phyloP scores from a whole-genome alignment of 2,113 vertebrate genomes.

The Lepus timidus region DNA sequence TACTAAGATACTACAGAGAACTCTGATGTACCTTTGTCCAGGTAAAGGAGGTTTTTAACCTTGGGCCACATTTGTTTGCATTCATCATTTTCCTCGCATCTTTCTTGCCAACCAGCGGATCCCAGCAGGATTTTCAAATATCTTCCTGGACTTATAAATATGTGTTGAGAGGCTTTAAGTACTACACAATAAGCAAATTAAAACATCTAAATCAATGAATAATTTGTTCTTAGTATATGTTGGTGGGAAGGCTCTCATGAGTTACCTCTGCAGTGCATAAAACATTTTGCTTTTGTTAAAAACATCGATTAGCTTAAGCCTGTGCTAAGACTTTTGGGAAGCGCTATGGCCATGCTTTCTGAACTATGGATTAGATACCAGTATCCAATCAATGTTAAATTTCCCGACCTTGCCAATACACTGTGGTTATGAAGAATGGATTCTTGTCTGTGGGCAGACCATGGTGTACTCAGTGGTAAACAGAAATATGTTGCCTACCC shows the following conservation, averaged over 20 bases:
- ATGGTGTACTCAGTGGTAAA: not conserved
- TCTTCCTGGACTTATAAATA: constrained; percentile 40
- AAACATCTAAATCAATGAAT: constrained; percentile 26
- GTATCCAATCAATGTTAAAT: not conserved
- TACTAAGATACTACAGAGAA: too few species aligned
- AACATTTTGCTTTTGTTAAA: constrained; percentile 49
- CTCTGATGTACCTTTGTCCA: too few species aligned
- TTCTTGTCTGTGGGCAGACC: not conserved
- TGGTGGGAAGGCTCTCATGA: not conserved
- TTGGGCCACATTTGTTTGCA: too few species aligned
- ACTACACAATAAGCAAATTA: not conserved
- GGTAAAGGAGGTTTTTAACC: too few species aligned
- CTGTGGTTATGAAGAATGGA: not conserved
- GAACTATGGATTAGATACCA: not conserved
- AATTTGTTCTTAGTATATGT: constrained; percentile 45
- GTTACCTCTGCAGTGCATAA: not conserved
- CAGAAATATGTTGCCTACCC: not conserved
- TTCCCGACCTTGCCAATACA: not conserved
- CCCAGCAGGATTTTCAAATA: not conserved
- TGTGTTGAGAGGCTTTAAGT: not conserved
- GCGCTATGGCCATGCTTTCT: not conserved
- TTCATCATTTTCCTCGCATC: not conserved
- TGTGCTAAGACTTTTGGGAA: not conserved
- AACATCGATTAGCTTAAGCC: not conserved
- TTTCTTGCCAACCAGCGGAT: not conserved